Percentiles rank a stretch among this genome's conserved stretches.
phyloP scores from a whole-genome alignment of 1,140 invertebrate genomes.

The Metaphire vulgaris region DNA sequence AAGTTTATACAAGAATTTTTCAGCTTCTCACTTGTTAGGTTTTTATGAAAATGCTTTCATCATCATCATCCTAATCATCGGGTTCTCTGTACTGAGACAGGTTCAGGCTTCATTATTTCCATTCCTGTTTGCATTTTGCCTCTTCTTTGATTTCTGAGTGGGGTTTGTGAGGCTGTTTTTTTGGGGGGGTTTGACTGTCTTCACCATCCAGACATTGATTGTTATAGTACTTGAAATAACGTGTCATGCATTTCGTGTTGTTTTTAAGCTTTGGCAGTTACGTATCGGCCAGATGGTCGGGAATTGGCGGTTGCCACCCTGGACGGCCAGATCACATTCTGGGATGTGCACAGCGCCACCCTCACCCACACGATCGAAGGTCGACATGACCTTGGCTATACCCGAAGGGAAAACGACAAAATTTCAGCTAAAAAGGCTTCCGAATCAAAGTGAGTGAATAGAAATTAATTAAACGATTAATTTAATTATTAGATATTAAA shows the following conservation, averaged over 20 bases:
- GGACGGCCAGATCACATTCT: constrained; percentile 80
- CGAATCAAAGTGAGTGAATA: constrained; percentile 68
- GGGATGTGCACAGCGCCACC: constrained; percentile 62
- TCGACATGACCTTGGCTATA: constrained; percentile 75
- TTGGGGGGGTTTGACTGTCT: no score
- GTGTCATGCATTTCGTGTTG: constrained; percentile 7
- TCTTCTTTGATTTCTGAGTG: no score
- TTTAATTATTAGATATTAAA: no score
- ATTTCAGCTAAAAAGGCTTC: constrained; percentile 78
- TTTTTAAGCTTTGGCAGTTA: constrained; percentile 62
- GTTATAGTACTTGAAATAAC: neutral
- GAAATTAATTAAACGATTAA: no score
- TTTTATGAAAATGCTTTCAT: no score
- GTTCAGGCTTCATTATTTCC: no score
- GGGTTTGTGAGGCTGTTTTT: no score
- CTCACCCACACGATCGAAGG: constrained; percentile 79
- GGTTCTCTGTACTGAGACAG: no score
- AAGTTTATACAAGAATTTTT: neutral
- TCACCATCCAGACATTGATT: no score
- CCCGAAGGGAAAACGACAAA: constrained; percentile 72
- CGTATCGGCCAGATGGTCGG: constrained; percentile 78
- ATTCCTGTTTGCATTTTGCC: no score
- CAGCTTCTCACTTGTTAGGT: no score
- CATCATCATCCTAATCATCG: no score
- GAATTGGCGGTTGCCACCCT: constrained; percentile 85